Evolutionary conservation across 2,797 vertebrate genomes (phyloP).

Genomic region (Thalassophryne amazonica): DNA sequence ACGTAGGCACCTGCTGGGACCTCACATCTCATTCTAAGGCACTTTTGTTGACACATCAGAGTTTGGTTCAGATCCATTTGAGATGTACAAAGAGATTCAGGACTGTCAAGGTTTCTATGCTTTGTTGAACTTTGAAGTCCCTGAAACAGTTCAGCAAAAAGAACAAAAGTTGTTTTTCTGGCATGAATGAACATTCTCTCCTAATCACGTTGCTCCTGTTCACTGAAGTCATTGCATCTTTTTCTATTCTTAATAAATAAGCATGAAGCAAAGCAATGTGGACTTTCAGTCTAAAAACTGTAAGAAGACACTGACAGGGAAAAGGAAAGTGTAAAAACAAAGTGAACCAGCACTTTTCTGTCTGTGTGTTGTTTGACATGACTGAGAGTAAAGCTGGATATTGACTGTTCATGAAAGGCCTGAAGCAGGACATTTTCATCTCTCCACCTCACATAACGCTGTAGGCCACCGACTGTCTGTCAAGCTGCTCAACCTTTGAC

Average conservation of each 20-base stretch:
- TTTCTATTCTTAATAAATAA: neutral
- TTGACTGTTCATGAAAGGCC: constrained; percentile 67
- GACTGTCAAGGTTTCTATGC: too few relatives aligned
- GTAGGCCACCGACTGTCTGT: constrained; percentile 60
- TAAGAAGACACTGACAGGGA: constrained; percentile 3
- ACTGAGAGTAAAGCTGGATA: constrained; percentile 62
- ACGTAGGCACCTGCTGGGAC: neutral
- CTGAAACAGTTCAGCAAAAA: too few relatives aligned
- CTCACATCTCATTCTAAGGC: neutral
- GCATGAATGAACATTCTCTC: constrained; percentile 10
- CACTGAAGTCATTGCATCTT: neutral
- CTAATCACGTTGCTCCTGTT: neutral
- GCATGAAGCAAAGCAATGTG: neutral
- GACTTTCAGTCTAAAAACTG: neutral
- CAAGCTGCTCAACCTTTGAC: constrained; percentile 58
- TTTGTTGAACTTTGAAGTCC: too few relatives aligned
- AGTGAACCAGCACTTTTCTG: constrained; percentile 97
- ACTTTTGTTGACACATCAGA: neutral
- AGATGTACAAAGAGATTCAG: too few relatives aligned
- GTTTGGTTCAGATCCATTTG: neutral
- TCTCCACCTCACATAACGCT: constrained; percentile 70
- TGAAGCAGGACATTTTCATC: constrained; percentile 75
- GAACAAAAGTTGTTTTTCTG: constrained; percentile 6
- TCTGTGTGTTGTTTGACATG: constrained; percentile 51
- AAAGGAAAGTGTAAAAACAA: constrained; percentile 65